phyloP scores from a whole-genome alignment of 2,113 vertebrate genomes.

The Chloebia gouldiae region DNA sequence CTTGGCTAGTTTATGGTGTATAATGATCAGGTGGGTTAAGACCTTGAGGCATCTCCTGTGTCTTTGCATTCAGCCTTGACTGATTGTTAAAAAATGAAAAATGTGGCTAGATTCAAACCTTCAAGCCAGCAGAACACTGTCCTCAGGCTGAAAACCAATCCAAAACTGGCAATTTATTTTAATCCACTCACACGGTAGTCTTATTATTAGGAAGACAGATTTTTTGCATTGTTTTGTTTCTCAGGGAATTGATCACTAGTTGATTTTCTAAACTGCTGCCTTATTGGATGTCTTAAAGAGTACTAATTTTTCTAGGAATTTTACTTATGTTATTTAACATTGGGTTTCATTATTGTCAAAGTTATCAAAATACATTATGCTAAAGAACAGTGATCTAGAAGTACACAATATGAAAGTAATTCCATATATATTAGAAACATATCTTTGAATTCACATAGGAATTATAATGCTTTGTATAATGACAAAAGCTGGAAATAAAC shows the following conservation, averaged over 20 bases:
- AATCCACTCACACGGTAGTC: neutral
- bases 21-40: neutral
- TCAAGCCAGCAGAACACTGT: neutral
- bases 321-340: neutral
- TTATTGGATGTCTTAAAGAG: neutral
- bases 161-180: neutral
- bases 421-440: neutral
- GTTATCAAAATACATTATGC: neutral
- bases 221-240: neutral
- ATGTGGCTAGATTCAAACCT: neutral
- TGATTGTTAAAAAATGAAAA: conserved; percentile 22
- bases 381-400: neutral
- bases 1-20: neutral
- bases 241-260: neutral
- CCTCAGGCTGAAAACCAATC: neutral
- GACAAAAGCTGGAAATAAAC: neutral
- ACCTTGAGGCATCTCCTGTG: neutral
- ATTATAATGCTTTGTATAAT: neutral
- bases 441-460: neutral
- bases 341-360: neutral
- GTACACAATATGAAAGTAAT: neutral
- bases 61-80: conserved; percentile 5
- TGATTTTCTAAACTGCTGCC: neutral
- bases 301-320: neutral
- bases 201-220: neutral